Evolutionary conservation across 1,140 invertebrate species (phyloP).

Genomic region (Ladona fulva): DNA sequence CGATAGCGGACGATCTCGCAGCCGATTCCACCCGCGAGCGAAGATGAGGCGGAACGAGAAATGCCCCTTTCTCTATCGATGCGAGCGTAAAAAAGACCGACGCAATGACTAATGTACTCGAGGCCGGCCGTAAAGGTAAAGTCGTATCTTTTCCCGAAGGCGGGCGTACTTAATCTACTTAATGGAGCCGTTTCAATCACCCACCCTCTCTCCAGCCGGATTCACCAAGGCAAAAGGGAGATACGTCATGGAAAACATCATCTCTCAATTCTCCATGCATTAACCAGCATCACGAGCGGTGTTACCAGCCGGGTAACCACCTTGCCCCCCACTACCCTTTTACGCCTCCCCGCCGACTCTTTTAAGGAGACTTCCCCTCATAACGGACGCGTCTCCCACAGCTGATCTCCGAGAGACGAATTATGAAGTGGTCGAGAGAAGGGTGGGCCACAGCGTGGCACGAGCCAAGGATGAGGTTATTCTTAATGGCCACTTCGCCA

Average conservation of each 20-base stretch:
- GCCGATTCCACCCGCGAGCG: neutral
- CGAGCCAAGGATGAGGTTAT: too few species aligned
- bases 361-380: neutral
- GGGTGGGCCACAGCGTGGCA: too few species aligned
- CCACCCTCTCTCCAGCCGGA: neutral
- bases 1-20: neutral
- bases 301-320: too few species aligned
- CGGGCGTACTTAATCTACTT: neutral
- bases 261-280: conserved; percentile 9
- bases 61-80: neutral
- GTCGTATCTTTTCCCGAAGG: neutral
- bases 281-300: neutral
- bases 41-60: neutral
- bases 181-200: neutral
- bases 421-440: too few species aligned
- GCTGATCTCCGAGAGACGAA: neutral
- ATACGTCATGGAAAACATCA: neutral
- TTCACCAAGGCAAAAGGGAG: neutral
- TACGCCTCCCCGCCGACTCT: neutral
- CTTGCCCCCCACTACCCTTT: neutral
- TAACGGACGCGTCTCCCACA: neutral
- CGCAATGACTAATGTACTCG: neutral
- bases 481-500: too few species aligned
- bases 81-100: neutral
- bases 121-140: neutral